phyloP scores from a whole-genome alignment of 1,140 invertebrate genomes.

The Battus philenor region DNA sequence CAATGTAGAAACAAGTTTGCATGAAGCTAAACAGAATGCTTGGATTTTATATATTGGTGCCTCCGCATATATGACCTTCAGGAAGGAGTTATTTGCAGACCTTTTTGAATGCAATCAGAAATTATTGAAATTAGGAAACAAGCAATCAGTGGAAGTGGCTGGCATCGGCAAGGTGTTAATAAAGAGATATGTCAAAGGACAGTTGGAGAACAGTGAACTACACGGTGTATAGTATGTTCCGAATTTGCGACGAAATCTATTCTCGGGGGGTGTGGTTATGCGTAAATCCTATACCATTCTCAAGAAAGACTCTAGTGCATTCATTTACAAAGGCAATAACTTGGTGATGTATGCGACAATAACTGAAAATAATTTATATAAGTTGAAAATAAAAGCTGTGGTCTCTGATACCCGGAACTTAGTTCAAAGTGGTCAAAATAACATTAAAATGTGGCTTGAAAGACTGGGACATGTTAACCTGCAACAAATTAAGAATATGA shows the following conservation, averaged over 20 bases:
- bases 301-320: conserved; percentile 19
- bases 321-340: conserved; percentile 24
- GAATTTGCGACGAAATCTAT: conserved; percentile 30
- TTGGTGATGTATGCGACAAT: conserved; percentile 22
- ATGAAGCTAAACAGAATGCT: conserved; percentile 19
- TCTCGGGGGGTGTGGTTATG: conserved; percentile 38
- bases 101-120: conserved; percentile 21
- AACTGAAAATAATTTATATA: conserved; percentile 26
- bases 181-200: conserved; percentile 30
- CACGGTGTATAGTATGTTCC: conserved; percentile 38
- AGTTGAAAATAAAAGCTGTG: conserved; percentile 24
- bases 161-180: conserved; percentile 24
- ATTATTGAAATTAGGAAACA: conserved; percentile 29
- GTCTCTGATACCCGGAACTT: conserved; percentile 20
- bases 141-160: conserved; percentile 22
- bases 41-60: conserved; percentile 51
- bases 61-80: conserved; percentile 38
- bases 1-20: conserved; percentile 23
- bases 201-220: conserved; percentile 28
- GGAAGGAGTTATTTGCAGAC: conserved; percentile 26
- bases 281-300: conserved; percentile 22
- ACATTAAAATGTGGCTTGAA: conserved; percentile 33
- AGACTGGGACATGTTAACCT: conserved; percentile 30
- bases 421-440: conserved; percentile 21
- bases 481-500: conserved; percentile 34